phyloP scores from a whole-genome alignment of 2,888 invertebrate species.

The Automeris io region DNA sequence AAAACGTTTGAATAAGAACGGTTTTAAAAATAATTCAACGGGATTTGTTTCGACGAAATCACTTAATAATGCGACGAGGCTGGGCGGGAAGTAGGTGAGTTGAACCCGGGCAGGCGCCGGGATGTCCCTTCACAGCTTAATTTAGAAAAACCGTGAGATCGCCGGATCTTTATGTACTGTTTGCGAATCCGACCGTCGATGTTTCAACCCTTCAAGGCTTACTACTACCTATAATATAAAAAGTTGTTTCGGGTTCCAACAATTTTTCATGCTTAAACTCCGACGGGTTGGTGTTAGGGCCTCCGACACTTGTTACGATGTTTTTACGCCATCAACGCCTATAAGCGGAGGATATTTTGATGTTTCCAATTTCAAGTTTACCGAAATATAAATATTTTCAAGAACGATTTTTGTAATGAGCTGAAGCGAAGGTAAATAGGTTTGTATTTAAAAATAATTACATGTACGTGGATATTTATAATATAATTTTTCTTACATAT shows the following conservation, averaged over 20 bases:
- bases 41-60: slow-evolving; percentile 56
- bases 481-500: no score
- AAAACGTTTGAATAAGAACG: slow-evolving; percentile 22
- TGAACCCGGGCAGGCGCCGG: slow-evolving; percentile 40
- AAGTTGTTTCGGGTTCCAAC: slow-evolving; percentile 46
- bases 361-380: background rate
- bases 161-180: slow-evolving; percentile 66
- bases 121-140: slow-evolving; percentile 62
- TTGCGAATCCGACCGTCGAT: slow-evolving; percentile 59
- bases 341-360: background rate
- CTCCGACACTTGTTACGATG: slow-evolving; percentile 22
- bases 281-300: slow-evolving; percentile 32
- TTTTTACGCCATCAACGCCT: slow-evolving; percentile 16
- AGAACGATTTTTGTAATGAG: no score
- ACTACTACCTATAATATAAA: slow-evolving; percentile 56
- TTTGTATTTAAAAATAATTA: no score
- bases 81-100: slow-evolving; percentile 38
- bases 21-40: slow-evolving; percentile 42
- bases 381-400: no score
- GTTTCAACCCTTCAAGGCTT: slow-evolving; percentile 58
- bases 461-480: no score
- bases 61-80: slow-evolving; percentile 55
- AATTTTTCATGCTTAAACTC: slow-evolving; percentile 40
- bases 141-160: slow-evolving; percentile 63
- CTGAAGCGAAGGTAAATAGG: no score